phyloP scores from a whole-genome alignment of 2,797 vertebrate species.

The Hafferia zeledoni region DNA sequence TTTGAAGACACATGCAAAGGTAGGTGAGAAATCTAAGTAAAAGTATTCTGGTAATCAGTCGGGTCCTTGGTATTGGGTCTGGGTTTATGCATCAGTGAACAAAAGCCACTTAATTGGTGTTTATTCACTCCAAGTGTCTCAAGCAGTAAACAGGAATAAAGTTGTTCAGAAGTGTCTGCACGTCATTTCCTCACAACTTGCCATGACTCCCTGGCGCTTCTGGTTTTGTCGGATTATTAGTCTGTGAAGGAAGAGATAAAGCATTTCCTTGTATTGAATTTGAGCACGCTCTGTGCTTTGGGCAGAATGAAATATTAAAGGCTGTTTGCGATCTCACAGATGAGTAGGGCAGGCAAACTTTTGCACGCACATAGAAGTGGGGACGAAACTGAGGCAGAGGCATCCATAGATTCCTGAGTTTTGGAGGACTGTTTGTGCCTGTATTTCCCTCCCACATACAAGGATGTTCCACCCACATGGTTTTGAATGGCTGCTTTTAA shows the following conservation, averaged over 20 bases:
- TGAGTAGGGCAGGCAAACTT: slow-evolving; percentile 78
- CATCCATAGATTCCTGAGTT: slow-evolving; percentile 33
- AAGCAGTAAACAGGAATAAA: slow-evolving; percentile 62
- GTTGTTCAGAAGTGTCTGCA: slow-evolving; percentile 45
- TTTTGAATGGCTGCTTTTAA: not conserved
- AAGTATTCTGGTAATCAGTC: not conserved
- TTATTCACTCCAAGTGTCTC: slow-evolving; percentile 45
- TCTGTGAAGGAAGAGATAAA: slow-evolving; percentile 80
- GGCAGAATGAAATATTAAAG: slow-evolving; percentile 89
- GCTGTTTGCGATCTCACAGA: slow-evolving; percentile 82
- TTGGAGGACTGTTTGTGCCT: not conserved
- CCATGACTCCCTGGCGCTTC: slow-evolving; percentile 72
- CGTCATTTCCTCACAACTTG: slow-evolving; percentile 73
- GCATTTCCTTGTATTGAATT: slow-evolving; percentile 84
- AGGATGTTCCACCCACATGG: not conserved
- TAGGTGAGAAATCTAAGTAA: not conserved
- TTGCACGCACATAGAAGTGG: slow-evolving; percentile 65
- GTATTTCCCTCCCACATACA: not conserved
- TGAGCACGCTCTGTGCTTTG: slow-evolving; percentile 81
- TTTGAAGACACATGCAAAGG: not conserved
- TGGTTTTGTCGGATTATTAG: slow-evolving; percentile 77
- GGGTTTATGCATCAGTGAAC: not conserved
- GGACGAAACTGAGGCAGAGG: slow-evolving; percentile 51
- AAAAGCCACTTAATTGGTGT: slow-evolving; percentile 16
- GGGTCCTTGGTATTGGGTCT: not conserved